Base-by-base conservation (phyloP, 2,888 invertebrate genomes). In the Taphrorychus bicolor region DNA sequence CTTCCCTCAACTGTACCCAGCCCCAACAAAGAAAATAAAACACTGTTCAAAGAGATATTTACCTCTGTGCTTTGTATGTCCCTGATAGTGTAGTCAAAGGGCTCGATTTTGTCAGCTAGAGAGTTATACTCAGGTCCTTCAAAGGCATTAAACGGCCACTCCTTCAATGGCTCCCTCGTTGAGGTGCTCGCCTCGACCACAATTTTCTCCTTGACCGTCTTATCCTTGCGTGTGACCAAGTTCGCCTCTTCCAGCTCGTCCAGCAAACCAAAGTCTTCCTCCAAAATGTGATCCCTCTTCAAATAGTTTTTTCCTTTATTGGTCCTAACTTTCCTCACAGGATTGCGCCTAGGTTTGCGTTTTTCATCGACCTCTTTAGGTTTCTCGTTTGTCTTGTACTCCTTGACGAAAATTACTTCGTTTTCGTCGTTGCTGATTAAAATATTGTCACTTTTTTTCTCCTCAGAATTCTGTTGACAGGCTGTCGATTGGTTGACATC, bases 51-150 rank as follows among this genome's bases (percentile, higher is more conserved):
- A n/a, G n/a, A n/a, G n/a, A n/a, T n/a, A n/a, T n/a, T n/a, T n/a
- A n/a, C n/a, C n/a, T n/a, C 57, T 7, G 41, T 69, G n/a, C n/a
- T n/a, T n/a, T 71, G 63, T 2, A 70, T 72, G 9, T 74, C 72
- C n/a, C 73, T 59, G 24, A 74, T 73, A 5, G 72, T 73, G 51
- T 72, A 74, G 65, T 79, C 78, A 53, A 79, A 75, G 56, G 77
- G 74, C 68, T 78, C 78, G n/a, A 81, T 73, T 66, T 76, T 76
- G 40, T 76, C 74, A 0, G 80, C 79, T 16, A 72, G 61, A 22
- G 74, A 70, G 58, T 81, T 79, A 70, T 76, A 82, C 51, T 76
- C 77, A 2, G 77, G 76, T 14, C 83, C 83, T 23, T 82, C 76
- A 70, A 75, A 74, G 11, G 70, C 75, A 23, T 76, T 73, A 1